These are phyloP conservation scores for Apamea sordens DNA, from an alignment of 2,888 invertebrate species.

Conservation along the genomic window DNA sequence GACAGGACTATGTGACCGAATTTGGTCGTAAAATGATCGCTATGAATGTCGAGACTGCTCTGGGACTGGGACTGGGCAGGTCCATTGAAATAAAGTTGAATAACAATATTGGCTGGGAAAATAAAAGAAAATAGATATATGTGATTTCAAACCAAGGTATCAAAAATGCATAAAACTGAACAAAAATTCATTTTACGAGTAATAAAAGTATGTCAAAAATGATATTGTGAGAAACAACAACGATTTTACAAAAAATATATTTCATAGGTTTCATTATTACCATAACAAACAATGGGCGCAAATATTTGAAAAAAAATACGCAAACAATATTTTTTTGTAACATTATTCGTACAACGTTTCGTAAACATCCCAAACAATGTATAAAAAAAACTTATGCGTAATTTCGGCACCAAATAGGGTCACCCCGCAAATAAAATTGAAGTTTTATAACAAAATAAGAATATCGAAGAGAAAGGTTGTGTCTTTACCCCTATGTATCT, in stretches of 20 bases:
- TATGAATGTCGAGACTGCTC: too few relatives aligned
- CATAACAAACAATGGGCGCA: conserved; percentile 15
- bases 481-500: conserved; percentile 46
- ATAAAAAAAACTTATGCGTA: conserved; percentile 39
- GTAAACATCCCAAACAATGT: conserved; percentile 33
- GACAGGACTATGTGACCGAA: too few relatives aligned
- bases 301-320: conserved; percentile 24
- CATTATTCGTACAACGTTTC: conserved; percentile 29
- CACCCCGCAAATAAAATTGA: conserved; percentile 56
- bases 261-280: neutral
- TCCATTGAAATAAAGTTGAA: neutral
- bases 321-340: conserved; percentile 16
- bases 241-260: neutral
- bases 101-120: neutral
- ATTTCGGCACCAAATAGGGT: conserved; percentile 43
- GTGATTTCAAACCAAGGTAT: neutral
- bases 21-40: too few relatives aligned
- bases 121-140: neutral
- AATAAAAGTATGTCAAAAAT: neutral
- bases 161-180: neutral
- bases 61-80: too few relatives aligned
- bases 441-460: conserved; percentile 62
- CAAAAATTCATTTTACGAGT: neutral
- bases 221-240: neutral
- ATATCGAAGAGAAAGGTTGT: conserved; percentile 57